These are phyloP conservation scores for Drosophila niveifrons DNA, from an alignment of 2,888 invertebrate species.

Conservation along the genomic window DNA sequence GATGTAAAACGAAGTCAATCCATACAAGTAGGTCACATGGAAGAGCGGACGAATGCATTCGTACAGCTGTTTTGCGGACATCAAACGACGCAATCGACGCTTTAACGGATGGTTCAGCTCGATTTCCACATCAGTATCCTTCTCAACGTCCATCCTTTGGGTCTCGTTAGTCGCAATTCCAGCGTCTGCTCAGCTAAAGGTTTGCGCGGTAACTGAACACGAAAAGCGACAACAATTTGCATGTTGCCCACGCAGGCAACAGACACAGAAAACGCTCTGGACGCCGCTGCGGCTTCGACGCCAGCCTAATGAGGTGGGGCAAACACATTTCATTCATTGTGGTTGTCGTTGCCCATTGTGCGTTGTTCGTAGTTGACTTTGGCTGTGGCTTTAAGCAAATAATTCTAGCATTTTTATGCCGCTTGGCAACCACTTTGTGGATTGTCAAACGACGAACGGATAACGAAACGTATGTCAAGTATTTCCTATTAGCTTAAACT, in stretches of 20 bases:
- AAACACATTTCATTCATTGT: slow-evolving; percentile 35
- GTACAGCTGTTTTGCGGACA: slow-evolving; percentile 80
- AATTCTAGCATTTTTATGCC: slow-evolving; percentile 65
- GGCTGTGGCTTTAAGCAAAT: slow-evolving; percentile 58
- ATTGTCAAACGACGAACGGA: background rate
- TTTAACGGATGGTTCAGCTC: slow-evolving; percentile 42
- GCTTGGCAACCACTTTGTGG: slow-evolving; percentile 22
- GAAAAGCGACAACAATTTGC: slow-evolving; percentile 51
- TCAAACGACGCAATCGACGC: slow-evolving; percentile 60
- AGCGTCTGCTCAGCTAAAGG: slow-evolving; percentile 55
- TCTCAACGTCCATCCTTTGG: slow-evolving; percentile 49
- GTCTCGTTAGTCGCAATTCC: slow-evolving; percentile 4
- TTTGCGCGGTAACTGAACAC: slow-evolving; percentile 66
- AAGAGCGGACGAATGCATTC: slow-evolving; percentile 82
- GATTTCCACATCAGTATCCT: slow-evolving; percentile 40
- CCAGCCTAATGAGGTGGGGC: slow-evolving; percentile 42
- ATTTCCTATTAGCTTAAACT: slow-evolving; percentile 62
- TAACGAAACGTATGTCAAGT: slow-evolving; percentile 20
- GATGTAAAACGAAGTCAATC: slow-evolving; percentile 83
- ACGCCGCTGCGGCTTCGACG: background rate
- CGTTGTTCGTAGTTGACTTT: background rate
- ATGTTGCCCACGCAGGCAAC: slow-evolving; percentile 31
- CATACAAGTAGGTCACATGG: slow-evolving; percentile 76
- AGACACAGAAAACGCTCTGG: background rate
- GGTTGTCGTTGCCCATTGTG: background rate